Base-by-base conservation (phyloP, 64 coral and sea anemone genomes). In the Porites lutea region DNA sequence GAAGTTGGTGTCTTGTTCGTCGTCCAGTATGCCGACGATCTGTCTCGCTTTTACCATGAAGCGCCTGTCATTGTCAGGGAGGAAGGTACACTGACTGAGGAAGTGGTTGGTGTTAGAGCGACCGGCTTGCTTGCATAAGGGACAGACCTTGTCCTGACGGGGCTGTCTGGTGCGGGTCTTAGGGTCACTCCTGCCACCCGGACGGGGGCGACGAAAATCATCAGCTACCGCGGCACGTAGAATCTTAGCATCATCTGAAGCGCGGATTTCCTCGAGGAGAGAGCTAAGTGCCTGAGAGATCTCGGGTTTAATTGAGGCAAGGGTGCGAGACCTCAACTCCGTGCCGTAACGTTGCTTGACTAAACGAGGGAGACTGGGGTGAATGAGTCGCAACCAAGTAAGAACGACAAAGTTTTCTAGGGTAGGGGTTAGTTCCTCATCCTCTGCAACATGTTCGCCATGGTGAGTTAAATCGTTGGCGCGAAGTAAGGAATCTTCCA, bases 1-100 rank as follows among this genome's bases (percentile, higher is more conserved):
- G 27, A 0, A 45, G 49, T 90, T 46, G n/a, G 22, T 37, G 20
- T 53, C 78, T 49, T 2, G 27, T 18, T 90, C 88, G 46, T 70
- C 66, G 27, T 75, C 57, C 3, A 86, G 55, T 18, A 37, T 37
- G 27, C 27, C 27, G 27, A 86, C 90, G 27, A 92, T 92, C 71
- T 86, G 82, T 67, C 90, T 86, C 10, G 80, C 90, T 19, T 86
- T 92, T 48, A 66, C 52, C 90, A 86, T 86, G 72, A 65, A 92
- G 37, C 19, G 15, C 44, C 60, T 47, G 62, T 92, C 81, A 15
- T 61, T 23, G 13, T 75, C 53, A 44, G 71, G 82, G 19, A 92
- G 90, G 50, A 67, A 92, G 11, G 14, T 78, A 48, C 90, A 92
- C 44, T 86, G 55, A 62, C 90, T 86, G 50, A 92, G 82, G 70